Evolutionary conservation across 2,113 vertebrate genomes (phyloP).

Genomic region (Grantiella picta): DNA sequence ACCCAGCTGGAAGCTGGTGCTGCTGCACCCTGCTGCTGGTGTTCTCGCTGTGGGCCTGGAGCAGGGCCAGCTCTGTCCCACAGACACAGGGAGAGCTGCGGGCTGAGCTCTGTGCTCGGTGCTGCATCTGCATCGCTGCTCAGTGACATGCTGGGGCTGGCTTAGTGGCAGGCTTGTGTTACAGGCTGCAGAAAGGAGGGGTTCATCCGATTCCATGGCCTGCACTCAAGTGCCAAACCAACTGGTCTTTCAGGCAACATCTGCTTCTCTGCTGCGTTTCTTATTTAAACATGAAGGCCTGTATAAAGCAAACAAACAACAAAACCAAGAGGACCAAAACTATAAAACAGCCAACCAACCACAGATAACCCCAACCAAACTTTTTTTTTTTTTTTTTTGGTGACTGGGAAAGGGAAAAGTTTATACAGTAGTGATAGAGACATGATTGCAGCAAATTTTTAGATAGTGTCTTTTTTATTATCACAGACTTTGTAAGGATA

Average conservation of each 20-base stretch:
- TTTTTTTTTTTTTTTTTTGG: neutral
- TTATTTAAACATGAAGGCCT: neutral
- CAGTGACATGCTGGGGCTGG: neutral
- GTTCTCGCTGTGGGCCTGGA: neutral
- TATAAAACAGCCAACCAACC: neutral
- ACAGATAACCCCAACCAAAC: neutral
- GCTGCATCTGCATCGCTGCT: accelerated
- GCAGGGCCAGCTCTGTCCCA: neutral
- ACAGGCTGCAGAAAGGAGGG: neutral
- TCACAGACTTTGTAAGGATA: neutral
- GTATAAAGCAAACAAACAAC: neutral
- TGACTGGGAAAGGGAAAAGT: neutral
- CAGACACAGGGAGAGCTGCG: neutral
- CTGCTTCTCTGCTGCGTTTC: neutral
- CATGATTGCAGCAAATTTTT: neutral
- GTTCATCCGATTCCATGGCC: accelerated
- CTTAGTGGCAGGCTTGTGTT: neutral
- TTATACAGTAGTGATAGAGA: neutral
- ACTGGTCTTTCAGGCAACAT: neutral
- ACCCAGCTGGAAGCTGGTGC: neutral
- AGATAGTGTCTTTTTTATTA: neutral
- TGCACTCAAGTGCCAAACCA: neutral
- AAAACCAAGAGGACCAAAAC: neutral
- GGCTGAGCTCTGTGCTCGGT: neutral
- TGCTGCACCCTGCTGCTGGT: neutral